Percentiles rank a stretch among this genome's conserved stretches.
Conservation (phyloP, 1,140 invertebrate species). For the Globodera ellingtonae region DNA sequence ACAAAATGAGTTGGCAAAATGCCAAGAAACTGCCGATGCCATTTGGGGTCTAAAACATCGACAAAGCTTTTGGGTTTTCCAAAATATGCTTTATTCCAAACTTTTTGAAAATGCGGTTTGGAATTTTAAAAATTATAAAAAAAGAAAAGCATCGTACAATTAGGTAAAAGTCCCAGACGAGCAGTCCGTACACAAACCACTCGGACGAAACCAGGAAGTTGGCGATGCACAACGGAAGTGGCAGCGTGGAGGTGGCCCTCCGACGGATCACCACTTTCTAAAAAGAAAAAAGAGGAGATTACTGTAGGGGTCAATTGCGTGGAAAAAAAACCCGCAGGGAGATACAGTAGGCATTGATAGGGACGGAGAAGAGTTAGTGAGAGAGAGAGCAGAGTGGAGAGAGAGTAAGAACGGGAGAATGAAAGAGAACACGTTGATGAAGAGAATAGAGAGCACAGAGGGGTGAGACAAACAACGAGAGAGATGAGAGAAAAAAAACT, state of each 20-base stretch:
- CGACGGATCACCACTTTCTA: conserved; percentile 61
- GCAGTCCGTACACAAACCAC: conserved; percentile 63
- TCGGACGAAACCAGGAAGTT: conserved; percentile 64
- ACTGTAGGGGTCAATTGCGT: neutral
- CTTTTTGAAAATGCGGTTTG: too few relatives aligned
- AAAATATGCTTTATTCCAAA: too few relatives aligned
- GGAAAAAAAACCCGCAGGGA: too few relatives aligned
- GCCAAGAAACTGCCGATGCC: conserved; percentile 62
- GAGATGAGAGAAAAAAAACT: conserved; percentile 11
- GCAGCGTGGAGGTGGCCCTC: conserved; percentile 63
- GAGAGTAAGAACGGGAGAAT: too few relatives aligned
- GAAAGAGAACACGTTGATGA: too few relatives aligned
- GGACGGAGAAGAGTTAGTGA: too few relatives aligned
- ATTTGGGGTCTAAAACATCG: conserved; percentile 56
- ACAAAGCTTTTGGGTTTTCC: too few relatives aligned
- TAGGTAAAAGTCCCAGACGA: conserved; percentile 60
- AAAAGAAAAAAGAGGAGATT: neutral
- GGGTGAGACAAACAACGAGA: too few relatives aligned
- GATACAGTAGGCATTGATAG: too few relatives aligned
- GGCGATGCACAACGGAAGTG: conserved; percentile 64
- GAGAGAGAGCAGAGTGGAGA: too few relatives aligned
- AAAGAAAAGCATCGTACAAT: conserved; percentile 52
- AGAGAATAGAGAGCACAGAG: too few relatives aligned
- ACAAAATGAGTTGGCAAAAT: conserved; percentile 56
- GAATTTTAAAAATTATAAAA: too few relatives aligned